A percentile compares a stretch with the other conserved stretches of the same genome.
Conservation (phyloP, 1,140 invertebrate species). For the Leptopilina boulardi region DNA sequence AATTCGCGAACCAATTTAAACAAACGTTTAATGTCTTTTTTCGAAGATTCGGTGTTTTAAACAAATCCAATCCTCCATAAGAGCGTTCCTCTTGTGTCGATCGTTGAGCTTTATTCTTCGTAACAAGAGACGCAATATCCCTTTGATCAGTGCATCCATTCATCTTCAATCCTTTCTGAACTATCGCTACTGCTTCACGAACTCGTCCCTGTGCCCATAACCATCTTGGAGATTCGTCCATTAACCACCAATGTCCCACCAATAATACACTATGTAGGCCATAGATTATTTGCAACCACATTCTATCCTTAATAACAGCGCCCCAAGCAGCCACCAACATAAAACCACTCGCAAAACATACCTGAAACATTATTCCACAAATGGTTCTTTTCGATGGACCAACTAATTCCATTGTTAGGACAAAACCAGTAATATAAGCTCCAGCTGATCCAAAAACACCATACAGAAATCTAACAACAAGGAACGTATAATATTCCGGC, state of each 20-base stretch:
- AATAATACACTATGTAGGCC: slow-evolving; percentile 85
- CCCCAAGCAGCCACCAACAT: slow-evolving; percentile 90
- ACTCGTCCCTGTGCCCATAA: slow-evolving; percentile 86
- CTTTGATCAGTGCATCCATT: slow-evolving; percentile 81
- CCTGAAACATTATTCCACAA: slow-evolving; percentile 89
- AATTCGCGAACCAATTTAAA: slow-evolving; percentile 92
- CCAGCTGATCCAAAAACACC: slow-evolving; percentile 90
- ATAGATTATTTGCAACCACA: slow-evolving; percentile 86
- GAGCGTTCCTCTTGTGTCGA: slow-evolving; percentile 72
- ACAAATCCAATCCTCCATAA: slow-evolving; percentile 81
- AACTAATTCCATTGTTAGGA: slow-evolving; percentile 91
- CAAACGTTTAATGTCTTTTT: slow-evolving; percentile 89
- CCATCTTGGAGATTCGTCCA: slow-evolving; percentile 92
- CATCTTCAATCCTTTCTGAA: slow-evolving; percentile 83
- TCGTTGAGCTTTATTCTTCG: slow-evolving; percentile 76
- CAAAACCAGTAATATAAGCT: slow-evolving; percentile 89
- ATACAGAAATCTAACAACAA: slow-evolving; percentile 83
- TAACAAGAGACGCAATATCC: slow-evolving; percentile 80
- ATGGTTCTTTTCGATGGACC: slow-evolving; percentile 87
- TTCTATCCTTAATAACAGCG: slow-evolving; percentile 84
- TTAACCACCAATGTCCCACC: slow-evolving; percentile 88
- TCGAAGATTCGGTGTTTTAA: slow-evolving; percentile 87
- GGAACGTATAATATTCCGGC: slow-evolving; percentile 84
- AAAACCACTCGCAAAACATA: slow-evolving; percentile 87
- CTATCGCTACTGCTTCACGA: slow-evolving; percentile 83